Conservation (phyloP, 2,797 vertebrate species). For the Odontamblyopus lacepedii region DNA sequence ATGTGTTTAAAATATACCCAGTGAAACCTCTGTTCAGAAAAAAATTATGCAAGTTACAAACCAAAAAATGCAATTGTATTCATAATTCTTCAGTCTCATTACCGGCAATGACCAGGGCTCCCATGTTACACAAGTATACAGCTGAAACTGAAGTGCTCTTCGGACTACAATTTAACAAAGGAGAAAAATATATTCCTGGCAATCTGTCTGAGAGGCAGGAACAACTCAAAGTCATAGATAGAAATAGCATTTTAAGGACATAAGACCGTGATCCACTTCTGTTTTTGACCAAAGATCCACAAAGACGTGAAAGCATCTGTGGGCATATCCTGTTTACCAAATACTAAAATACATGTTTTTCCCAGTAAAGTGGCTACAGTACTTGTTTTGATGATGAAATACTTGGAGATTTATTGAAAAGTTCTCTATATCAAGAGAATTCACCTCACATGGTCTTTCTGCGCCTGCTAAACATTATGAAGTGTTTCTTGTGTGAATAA, state of each 20-base stretch:
- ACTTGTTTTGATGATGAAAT: conserved; percentile 1
- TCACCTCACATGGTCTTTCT: not conserved
- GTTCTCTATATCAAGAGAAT: not conserved
- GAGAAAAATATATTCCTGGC: not conserved
- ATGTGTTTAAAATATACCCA: too few species aligned
- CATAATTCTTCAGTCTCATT: not conserved
- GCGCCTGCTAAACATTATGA: not conserved
- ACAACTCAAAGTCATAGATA: not conserved
- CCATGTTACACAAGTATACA: not conserved
- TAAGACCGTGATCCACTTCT: not conserved
- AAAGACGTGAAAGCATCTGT: conserved; percentile 4
- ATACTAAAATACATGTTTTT: conserved; percentile 10
- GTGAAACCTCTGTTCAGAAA: too few species aligned
- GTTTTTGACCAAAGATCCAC: conserved; percentile 10
- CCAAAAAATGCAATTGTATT: too few species aligned
- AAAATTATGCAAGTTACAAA: too few species aligned
- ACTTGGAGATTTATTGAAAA: not conserved
- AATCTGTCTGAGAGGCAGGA: conserved; percentile 3
- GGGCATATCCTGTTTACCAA: conserved; percentile 4
- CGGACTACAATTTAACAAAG: not conserved
- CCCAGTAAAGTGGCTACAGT: not conserved
- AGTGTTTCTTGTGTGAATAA: not conserved
- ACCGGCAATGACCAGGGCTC: not conserved
- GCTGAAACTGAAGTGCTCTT: not conserved
- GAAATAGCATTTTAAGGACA: not conserved